Percentiles rank a stretch among this genome's conserved stretches.
phyloP scores from a whole-genome alignment of 2,888 invertebrate genomes.

The Neoaliturus tenellus region DNA sequence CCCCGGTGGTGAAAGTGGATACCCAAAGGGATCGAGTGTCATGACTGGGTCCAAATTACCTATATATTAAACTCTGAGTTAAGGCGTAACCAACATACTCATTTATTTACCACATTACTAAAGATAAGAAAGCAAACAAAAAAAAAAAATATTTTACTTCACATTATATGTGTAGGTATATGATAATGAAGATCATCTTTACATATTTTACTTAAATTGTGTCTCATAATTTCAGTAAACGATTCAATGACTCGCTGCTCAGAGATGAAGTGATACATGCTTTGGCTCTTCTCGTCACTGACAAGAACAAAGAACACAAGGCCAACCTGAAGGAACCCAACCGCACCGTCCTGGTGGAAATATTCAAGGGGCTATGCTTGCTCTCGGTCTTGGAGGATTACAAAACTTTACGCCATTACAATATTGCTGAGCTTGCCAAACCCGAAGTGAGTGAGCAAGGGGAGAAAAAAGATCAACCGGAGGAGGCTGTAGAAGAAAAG shows the following conservation, averaged over 20 bases:
- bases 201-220: too few species aligned
- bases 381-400: conserved; percentile 75
- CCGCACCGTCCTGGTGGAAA: conserved; percentile 86
- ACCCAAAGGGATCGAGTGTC: too few species aligned
- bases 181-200: too few species aligned
- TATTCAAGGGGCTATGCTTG: conserved; percentile 27
- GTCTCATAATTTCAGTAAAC: conserved; percentile 73
- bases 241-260: conserved; percentile 84
- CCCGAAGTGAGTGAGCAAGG: conserved; percentile 52
- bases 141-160: too few species aligned
- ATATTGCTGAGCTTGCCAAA: conserved; percentile 80
- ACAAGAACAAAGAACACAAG: conserved; percentile 83
- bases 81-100: too few species aligned
- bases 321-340: conserved; percentile 86
- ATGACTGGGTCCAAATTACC: too few species aligned
- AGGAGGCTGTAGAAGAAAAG: conserved; percentile 9
- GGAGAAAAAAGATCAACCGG: neutral
- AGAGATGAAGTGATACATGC: conserved; percentile 84
- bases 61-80: too few species aligned
- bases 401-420: conserved; percentile 88
- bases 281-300: conserved; percentile 82
- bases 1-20: too few species aligned
- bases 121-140: too few species aligned
- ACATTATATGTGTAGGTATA: too few species aligned
- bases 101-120: too few species aligned